Evolutionary conservation across 2,888 invertebrate genomes (phyloP).

Genomic region (Cataglyphis rosenhaueri): DNA sequence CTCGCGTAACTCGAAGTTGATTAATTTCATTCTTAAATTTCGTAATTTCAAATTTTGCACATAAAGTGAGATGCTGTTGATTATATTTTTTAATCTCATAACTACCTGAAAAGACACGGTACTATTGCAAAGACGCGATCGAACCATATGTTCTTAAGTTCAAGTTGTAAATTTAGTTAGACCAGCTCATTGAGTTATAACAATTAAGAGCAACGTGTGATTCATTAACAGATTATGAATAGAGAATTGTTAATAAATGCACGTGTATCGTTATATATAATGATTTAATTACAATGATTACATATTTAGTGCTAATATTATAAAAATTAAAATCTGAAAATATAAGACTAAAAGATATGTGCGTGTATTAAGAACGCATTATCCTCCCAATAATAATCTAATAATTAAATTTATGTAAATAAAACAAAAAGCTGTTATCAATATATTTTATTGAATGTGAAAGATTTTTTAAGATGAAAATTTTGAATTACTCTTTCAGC

Average conservation of each 20-base stretch:
- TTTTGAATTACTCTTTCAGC: constrained; percentile 66
- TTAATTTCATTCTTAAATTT: not conserved
- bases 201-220: constrained; percentile 6
- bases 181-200: not conserved
- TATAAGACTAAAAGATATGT: not conserved
- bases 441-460: not conserved
- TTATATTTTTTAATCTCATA: not conserved
- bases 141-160: not conserved
- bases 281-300: not conserved
- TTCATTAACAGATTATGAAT: not conserved
- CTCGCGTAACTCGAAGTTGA: not conserved
- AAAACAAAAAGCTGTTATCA: not conserved
- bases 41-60: not conserved
- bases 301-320: not conserved
- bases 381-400: too few species aligned
- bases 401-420: constrained; percentile 1
- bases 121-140: not conserved
- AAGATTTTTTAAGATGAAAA: not conserved
- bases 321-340: constrained; percentile 9
- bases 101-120: not conserved
- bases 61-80: not conserved
- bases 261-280: not conserved
- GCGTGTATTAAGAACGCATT: not conserved
- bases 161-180: constrained; percentile 19
- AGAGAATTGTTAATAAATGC: constrained; percentile 15